Evolutionary conservation across 1,140 invertebrate species (phyloP).

Genomic region (Drosophila lowei): DNA sequence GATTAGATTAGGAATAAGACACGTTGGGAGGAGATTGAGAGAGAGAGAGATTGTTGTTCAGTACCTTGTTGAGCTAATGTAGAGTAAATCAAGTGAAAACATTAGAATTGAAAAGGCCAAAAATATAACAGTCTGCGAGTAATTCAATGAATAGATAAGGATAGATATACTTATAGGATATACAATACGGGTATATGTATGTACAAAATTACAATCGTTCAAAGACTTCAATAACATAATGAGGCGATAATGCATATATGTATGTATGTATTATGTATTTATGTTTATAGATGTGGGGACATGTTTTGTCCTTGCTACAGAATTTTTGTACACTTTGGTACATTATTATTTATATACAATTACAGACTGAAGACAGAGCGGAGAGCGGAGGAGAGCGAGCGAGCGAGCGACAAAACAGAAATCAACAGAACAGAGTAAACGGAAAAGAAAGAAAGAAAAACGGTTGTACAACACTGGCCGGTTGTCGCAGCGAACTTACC

Average conservation of each 20-base stretch:
- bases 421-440: slow-evolving; percentile 37
- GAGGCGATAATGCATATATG: slow-evolving; percentile 29
- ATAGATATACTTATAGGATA: slow-evolving; percentile 33
- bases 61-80: slow-evolving; percentile 83
- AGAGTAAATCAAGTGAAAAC: slow-evolving; percentile 84
- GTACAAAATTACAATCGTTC: slow-evolving; percentile 44
- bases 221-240: slow-evolving; percentile 30
- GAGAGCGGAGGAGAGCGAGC: slow-evolving; percentile 33
- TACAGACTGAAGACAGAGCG: slow-evolving; percentile 42
- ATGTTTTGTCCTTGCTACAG: slow-evolving; percentile 5
- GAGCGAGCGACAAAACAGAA: slow-evolving; percentile 49
- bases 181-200: slow-evolving; percentile 31
- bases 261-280: slow-evolving; percentile 9
- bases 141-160: slow-evolving; percentile 63
- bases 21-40: slow-evolving; percentile 39
- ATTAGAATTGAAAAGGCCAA: slow-evolving; percentile 84
- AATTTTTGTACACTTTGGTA: too few species aligned
- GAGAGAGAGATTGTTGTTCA: slow-evolving; percentile 54
- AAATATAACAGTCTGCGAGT: slow-evolving; percentile 83
- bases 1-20: slow-evolving; percentile 58
- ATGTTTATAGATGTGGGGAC: slow-evolving; percentile 1
- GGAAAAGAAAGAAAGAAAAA: slow-evolving; percentile 35
- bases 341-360: slow-evolving; percentile 39
- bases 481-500: slow-evolving; percentile 86
- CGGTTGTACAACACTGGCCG: slow-evolving; percentile 40